These are phyloP conservation scores for Megamerina dolium DNA, from an alignment of 2,888 invertebrate genomes.

Conservation along the genomic window DNA sequence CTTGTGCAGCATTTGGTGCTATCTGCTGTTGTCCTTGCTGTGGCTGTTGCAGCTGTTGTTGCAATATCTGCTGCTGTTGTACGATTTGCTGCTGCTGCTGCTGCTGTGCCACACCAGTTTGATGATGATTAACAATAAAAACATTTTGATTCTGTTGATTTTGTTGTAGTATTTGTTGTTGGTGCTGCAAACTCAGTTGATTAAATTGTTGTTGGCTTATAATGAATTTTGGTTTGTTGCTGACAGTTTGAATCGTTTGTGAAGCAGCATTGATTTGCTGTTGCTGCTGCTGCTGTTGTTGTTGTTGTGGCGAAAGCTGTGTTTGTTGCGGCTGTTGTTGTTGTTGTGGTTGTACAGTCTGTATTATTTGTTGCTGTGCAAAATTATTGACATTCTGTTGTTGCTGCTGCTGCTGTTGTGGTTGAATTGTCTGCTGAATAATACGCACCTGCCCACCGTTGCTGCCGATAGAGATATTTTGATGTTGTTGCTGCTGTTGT, in stretches of 20 bases:
- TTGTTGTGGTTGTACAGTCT: background rate
- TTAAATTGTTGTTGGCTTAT: slow-evolving; percentile 60
- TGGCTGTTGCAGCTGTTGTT: slow-evolving; percentile 47
- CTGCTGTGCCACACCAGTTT: slow-evolving; percentile 29
- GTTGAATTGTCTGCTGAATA: slow-evolving; percentile 26
- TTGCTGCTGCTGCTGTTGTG: slow-evolving; percentile 21
- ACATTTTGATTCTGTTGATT: slow-evolving; percentile 50
- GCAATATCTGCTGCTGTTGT: slow-evolving; percentile 35
- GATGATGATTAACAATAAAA: slow-evolving; percentile 45
- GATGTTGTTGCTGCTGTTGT: slow-evolving; percentile 25
- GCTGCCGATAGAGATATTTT: slow-evolving; percentile 12
- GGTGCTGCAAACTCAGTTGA: slow-evolving; percentile 57
- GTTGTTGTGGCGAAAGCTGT: slow-evolving; percentile 7
- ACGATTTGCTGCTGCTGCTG: slow-evolving; percentile 35
- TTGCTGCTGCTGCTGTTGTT: slow-evolving; percentile 22
- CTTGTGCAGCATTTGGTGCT: slow-evolving; percentile 19
- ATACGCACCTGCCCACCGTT: slow-evolving; percentile 27
- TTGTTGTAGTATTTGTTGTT: slow-evolving; percentile 49
- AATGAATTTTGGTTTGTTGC: slow-evolving; percentile 44
- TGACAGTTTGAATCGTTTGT: slow-evolving; percentile 15
- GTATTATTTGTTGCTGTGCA: slow-evolving; percentile 6
- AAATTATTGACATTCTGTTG: slow-evolving; percentile 27
- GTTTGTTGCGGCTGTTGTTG: background rate
- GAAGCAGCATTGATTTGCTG: slow-evolving; percentile 21
- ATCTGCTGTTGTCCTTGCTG: slow-evolving; percentile 40